A percentile compares a stretch with the other conserved stretches of the same genome.
These are phyloP conservation scores for Heliornis fulica DNA, from an alignment of 2,113 vertebrate species.

Conservation along the genomic window DNA sequence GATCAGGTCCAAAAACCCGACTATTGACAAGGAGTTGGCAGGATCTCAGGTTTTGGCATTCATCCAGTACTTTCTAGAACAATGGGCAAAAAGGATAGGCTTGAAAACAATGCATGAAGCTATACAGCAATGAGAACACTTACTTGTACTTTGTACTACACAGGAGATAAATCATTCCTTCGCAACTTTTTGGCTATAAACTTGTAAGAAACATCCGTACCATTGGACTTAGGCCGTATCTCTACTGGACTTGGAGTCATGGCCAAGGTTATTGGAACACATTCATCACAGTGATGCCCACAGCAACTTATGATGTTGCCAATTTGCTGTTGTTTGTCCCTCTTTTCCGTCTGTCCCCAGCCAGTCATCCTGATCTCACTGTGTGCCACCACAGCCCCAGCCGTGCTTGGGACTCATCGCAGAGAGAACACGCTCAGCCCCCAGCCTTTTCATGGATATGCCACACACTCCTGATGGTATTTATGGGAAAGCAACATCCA, in stretches of 20 bases:
- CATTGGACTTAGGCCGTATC: not conserved
- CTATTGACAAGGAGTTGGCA: conserved; percentile 91
- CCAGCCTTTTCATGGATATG: not conserved
- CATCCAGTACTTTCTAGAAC: conserved; percentile 92
- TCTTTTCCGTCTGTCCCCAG: not conserved
- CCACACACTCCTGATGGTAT: not conserved
- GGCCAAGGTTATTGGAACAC: not conserved
- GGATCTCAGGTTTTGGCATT: conserved; percentile 92
- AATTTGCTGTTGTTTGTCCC: not conserved
- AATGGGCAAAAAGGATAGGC: conserved; percentile 68
- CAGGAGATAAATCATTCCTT: not conserved
- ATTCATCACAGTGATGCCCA: not conserved
- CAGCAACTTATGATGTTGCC: not conserved
- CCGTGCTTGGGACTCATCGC: not conserved
- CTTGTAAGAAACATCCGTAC: not conserved
- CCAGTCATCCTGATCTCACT: not conserved
- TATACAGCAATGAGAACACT: not conserved
- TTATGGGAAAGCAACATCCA: not conserved
- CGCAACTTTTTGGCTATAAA: not conserved
- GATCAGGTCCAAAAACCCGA: conserved; percentile 92
- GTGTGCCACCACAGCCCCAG: not conserved
- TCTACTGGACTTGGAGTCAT: not conserved
- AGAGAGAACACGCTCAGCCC: not conserved
- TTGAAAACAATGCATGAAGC: conserved; percentile 62
- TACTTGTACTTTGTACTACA: not conserved